Evolutionary conservation across 2,888 invertebrate genomes (phyloP).

Genomic region (Acleris cristana): DNA sequence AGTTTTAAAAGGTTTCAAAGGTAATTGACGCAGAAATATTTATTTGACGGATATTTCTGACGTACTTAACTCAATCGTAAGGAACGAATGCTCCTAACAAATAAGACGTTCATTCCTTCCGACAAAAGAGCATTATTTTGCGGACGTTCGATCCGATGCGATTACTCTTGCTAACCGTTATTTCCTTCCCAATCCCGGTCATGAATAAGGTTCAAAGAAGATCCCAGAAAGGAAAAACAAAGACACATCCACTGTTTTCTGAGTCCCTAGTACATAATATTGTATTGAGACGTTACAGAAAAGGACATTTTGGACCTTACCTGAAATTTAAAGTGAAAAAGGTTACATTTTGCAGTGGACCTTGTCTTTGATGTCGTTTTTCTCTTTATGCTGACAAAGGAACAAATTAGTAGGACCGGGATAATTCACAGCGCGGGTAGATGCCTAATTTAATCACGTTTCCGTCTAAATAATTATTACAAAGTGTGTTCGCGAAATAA

Average conservation of each 20-base stretch:
- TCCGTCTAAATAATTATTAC: slow-evolving; percentile 6
- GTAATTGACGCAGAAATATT: no score
- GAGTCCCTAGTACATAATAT: no score
- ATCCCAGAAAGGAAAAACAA: slow-evolving; percentile 16
- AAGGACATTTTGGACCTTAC: background rate
- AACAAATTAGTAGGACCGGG: slow-evolving; percentile 20
- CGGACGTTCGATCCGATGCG: slow-evolving; percentile 22
- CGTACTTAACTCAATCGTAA: no score
- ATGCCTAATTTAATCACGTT: slow-evolving; percentile 20
- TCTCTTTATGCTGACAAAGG: slow-evolving; percentile 17
- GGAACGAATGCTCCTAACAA: background rate
- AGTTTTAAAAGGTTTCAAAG: no score
- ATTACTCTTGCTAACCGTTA: slow-evolving; percentile 20
- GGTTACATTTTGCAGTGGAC: slow-evolving; percentile 15
- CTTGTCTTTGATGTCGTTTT: slow-evolving; percentile 28
- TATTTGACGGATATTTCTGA: no score
- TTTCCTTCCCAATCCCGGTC: slow-evolving; percentile 16
- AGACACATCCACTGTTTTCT: background rate
- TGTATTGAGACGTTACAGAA: no score
- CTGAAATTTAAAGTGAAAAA: slow-evolving; percentile 2
- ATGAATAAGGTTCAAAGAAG: slow-evolving; percentile 23
- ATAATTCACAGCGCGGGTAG: slow-evolving; percentile 18
- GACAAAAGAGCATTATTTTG: slow-evolving; percentile 15
- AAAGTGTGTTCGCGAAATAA: slow-evolving; percentile 9
- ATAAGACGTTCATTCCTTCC: background rate